Base-by-base conservation (phyloP, 2,888 invertebrate genomes). In the Polyommatus icarus region DNA sequence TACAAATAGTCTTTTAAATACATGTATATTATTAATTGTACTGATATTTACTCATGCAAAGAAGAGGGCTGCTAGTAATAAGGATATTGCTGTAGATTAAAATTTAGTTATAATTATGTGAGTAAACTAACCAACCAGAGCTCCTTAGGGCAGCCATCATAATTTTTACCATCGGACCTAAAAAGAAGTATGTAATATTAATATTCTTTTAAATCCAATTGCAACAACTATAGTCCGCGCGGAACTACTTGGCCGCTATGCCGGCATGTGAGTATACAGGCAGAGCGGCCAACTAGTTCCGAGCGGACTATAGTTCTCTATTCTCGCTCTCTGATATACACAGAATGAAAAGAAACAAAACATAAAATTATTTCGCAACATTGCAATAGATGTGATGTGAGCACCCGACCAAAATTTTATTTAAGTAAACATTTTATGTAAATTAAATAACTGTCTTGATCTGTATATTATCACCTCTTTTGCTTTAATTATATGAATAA, bases 141-240 rank as follows among this genome's bases (percentile, higher is more conserved):
- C 95, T 95, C 86, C 96, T 97, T 12, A 98, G 90, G 18, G 98
- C 98, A 77, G 96, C 96, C 95, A 98, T 95, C 97, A 98, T 97
- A 29, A 98, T 88, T 89, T 97, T 97, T 0, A 98, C 96, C 59
- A 98, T 90, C 2, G 97, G 96, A 95, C 95, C 96, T 96, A 83
- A 80, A 46, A 87, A 86, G 1, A 71, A 57, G 24, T 57, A 29
- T 57, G 10, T 18, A 78, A 76, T 71, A 36, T 61, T 32, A 76
- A 71, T 61, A 18, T 32, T n/a, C 6, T 7, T 72, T 20, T 7
- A 61, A 36, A 36, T 36, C 7, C 36, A 36, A 36, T 1, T 36
- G n/a, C 6, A 57, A 57, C 0, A 15, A 6, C 15, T 18, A n/a
- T n/a, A n/a, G n/a, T n/a, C n/a, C n/a, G n/a, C n/a, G n/a, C n/a